Base-by-base conservation (phyloP, 2,888 invertebrate species). In the Sialis fuliginosa region DNA sequence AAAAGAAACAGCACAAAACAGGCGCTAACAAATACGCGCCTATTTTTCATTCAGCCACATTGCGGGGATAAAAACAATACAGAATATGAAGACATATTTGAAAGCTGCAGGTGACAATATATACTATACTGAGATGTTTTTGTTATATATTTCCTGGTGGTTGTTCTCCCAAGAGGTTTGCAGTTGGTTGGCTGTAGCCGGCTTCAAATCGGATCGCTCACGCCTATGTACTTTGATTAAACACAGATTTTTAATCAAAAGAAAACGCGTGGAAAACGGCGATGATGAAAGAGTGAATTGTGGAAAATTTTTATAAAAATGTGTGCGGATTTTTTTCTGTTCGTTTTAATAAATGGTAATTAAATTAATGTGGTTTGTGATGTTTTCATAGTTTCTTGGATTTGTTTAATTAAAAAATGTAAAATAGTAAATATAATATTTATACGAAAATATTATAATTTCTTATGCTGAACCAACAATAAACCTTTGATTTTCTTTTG, bases 181-280 rank as follows among this genome's bases (percentile, higher is more conserved):
- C 31, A 35, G 33, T 10, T 33, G 33, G 37, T 22, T 44, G 22
- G 9, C 34, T 33, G 35, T 31, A 32, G 22, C 13, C 32, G 22
- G 37, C 37, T 33, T 42, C 47, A 47, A 47, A 47, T 47, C 47
- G 42, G 42, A 47, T 47, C 47, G 42, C 33, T 42, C 34, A 40
- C 34, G 33, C n/a, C 9, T 22, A 33, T 33, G 42, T 34, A 47
- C 47, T 47, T 47, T 47, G 47, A 47, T 47, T 47, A 47, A 47
- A 47, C 47, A 22, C 30, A 10, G 47, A 47, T 42, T 47, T 46
- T 47, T 47, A 22, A 47, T 35, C 37, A 34, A 47, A 47, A 47
- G 35, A 47, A 47, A 47, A 22, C 40, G 40, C 42, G 31, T 10
- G 47, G 42, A 47, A 47, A 47, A 47, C 35, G 32, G 35, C 32